These are phyloP conservation scores for Toxotes lorentzi DNA, from an alignment of 2,797 vertebrate species.

Conservation along the genomic window DNA sequence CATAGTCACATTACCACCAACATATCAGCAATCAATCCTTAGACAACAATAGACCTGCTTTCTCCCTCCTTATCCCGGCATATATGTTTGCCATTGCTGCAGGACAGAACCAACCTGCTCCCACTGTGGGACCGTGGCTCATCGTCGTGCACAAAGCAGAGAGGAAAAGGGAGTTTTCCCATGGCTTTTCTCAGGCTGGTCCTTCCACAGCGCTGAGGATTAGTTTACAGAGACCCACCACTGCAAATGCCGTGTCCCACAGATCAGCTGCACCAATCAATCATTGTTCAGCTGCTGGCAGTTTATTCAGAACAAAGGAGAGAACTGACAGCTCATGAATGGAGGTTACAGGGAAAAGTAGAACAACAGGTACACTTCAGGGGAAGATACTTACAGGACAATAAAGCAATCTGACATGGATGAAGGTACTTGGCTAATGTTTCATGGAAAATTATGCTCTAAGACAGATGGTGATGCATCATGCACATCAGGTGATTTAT, in stretches of 20 bases:
- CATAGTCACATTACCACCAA: background rate
- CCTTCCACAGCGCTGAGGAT: conserved; percentile 35
- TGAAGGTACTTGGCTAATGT: background rate
- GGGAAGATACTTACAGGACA: background rate
- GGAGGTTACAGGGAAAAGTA: conserved; percentile 23
- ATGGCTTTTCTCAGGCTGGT: conserved; percentile 55
- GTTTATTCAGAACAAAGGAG: conserved; percentile 32
- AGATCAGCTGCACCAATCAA: conserved; percentile 34
- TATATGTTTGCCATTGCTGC: conserved; percentile 2
- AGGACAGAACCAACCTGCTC: conserved; percentile 34
- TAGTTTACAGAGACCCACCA: conserved; percentile 47
- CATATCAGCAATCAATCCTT: conserved; percentile 41
- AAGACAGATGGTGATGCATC: background rate
- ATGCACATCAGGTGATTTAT: background rate
- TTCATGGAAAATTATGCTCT: background rate
- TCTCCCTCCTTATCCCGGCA: conserved; percentile 19
- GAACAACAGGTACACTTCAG: conserved; percentile 3
- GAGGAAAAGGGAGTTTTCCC: conserved; percentile 46
- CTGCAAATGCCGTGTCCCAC: background rate
- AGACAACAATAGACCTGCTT: conserved; percentile 45
- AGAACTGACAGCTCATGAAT: background rate
- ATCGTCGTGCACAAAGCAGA: conserved; percentile 5
- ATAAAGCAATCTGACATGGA: conserved; percentile 16
- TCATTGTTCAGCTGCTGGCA: conserved; percentile 29
- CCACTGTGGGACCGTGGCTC: background rate